A percentile compares a stretch with the other conserved stretches of the same genome.
Conservation (phyloP, 92 coral and sea anemone genomes). For the Phenganax subtilis region DNA sequence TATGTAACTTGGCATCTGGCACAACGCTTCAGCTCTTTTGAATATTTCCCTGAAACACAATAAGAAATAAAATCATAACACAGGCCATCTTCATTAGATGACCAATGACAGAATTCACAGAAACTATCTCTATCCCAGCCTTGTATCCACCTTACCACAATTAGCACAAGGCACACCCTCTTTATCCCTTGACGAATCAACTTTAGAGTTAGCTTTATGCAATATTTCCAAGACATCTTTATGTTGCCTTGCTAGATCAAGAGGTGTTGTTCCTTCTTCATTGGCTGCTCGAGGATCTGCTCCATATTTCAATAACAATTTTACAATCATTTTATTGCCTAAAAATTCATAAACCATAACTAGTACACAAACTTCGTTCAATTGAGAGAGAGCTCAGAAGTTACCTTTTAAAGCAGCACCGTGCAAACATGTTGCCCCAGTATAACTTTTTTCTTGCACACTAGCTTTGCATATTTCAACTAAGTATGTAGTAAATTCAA, state of each 20-base stretch:
- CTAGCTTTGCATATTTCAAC: slow-evolving; percentile 49
- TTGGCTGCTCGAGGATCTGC: slow-evolving; percentile 51
- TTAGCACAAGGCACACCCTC: slow-evolving; percentile 47
- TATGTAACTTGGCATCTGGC: slow-evolving; percentile 47
- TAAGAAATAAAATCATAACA: neutral
- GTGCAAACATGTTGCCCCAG: slow-evolving; percentile 56
- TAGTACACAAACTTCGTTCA: neutral
- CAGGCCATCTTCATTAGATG: neutral
- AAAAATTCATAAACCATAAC: neutral
- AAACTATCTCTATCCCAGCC: neutral
- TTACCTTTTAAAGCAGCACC: slow-evolving; percentile 65
- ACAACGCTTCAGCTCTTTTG: slow-evolving; percentile 44
- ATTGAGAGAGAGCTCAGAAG: neutral
- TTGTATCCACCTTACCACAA: slow-evolving; percentile 42
- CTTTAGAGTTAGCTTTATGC: slow-evolving; percentile 47
- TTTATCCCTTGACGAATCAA: slow-evolving; percentile 39
- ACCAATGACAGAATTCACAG: neutral
- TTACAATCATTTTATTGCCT: slow-evolving; percentile 48
- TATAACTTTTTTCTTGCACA: slow-evolving; percentile 5
- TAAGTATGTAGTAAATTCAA: slow-evolving; percentile 47
- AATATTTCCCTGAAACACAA: slow-evolving; percentile 15
- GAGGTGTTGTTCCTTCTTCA: slow-evolving; percentile 53
- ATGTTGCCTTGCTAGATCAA: slow-evolving; percentile 46
- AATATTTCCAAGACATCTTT: slow-evolving; percentile 38
- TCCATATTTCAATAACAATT: slow-evolving; percentile 49